Base-by-base conservation (phyloP, 1,140 invertebrate genomes). In the Sarcophaga peregrina region DNA sequence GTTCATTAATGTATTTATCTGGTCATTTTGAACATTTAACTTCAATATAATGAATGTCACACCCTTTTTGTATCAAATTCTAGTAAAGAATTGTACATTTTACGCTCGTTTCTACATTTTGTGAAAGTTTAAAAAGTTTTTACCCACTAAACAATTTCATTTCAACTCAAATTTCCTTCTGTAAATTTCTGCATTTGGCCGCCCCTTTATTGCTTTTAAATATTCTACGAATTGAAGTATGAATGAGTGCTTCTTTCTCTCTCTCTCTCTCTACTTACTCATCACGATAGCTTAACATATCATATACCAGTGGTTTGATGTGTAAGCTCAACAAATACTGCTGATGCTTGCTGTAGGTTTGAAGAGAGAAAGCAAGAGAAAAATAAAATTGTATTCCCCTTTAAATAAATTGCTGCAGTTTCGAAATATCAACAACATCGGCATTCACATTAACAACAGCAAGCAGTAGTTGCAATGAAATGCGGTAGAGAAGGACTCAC, bases 131-230 rank as follows among this genome's bases (percentile, higher is more conserved):
- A n/a, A 58, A 58, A 58, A 58, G 54, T 58, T 58, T 37, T n/a
- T 58, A 58, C 54, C 54, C n/a, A 58, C 54, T 58, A 58, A 58
- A 58, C 54, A 58, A 58, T 58, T 58, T 58, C 54, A 58, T 58
- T 58, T 58, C 54, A 58, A 37, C 25, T 37, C 25, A 1, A 37
- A n/a, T 58, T 58, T 58, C 13, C n/a, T 58, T 11, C 54, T 15
- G 2, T 58, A 13, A 3, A n/a, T 58, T 58, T 13, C 54, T n/a
- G n/a, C 11, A 58, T 4, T 58, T 58, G 15, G 54, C 54, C 54
- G 54, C 54, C 54, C 54, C 54, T 58, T 4, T 37, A n/a, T 7
- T 58, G 54, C 54, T 11, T 58, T 58, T n/a, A 58, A 58, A 58
- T n/a, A 58, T 58, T 58, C 25, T 37, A 37, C 25, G 25, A 37